phyloP scores from a whole-genome alignment of 2,113 vertebrate genomes.

The Mirounga angustirostris region DNA sequence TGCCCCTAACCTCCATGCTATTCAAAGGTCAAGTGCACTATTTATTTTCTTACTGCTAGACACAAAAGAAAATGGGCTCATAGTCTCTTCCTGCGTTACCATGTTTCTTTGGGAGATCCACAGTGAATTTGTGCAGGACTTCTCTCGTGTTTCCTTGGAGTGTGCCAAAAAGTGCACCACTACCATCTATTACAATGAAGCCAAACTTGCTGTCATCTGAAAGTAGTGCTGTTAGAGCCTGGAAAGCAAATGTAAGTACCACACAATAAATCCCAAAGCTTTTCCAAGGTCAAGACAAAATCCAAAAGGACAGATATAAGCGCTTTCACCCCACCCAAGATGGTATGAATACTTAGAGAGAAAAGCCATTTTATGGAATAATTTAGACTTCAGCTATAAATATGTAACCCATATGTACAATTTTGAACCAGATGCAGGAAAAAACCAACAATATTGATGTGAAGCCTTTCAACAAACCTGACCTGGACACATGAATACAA shows the following conservation, averaged over 20 bases:
- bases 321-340: neutral
- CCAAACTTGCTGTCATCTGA: slow-evolving; percentile 99
- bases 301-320: neutral
- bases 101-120: slow-evolving; percentile 99
- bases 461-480: slow-evolving; percentile 9
- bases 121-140: slow-evolving; percentile 99
- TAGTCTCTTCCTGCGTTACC: slow-evolving; percentile 87
- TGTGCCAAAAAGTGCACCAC: slow-evolving; percentile 99
- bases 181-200: slow-evolving; percentile 99
- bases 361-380: neutral
- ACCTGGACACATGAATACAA: neutral
- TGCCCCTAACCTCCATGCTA: neutral
- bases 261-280: slow-evolving; percentile 28
- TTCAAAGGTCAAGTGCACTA: neutral
- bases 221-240: slow-evolving; percentile 98
- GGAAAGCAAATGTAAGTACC: slow-evolving; percentile 74
- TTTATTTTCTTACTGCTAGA: slow-evolving; percentile 27
- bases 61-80: slow-evolving; percentile 25
- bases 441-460: neutral
- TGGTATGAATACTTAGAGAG: neutral
- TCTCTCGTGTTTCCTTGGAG: slow-evolving; percentile 99
- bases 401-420: neutral
- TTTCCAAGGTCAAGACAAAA: slow-evolving; percentile 39
- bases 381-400: slow-evolving; percentile 27
- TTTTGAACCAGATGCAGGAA: neutral